A percentile compares a stretch with the other conserved stretches of the same genome.
These are phyloP conservation scores for Limnodromus scolopaceus DNA, from an alignment of 2,797 vertebrate genomes.

Conservation along the genomic window DNA sequence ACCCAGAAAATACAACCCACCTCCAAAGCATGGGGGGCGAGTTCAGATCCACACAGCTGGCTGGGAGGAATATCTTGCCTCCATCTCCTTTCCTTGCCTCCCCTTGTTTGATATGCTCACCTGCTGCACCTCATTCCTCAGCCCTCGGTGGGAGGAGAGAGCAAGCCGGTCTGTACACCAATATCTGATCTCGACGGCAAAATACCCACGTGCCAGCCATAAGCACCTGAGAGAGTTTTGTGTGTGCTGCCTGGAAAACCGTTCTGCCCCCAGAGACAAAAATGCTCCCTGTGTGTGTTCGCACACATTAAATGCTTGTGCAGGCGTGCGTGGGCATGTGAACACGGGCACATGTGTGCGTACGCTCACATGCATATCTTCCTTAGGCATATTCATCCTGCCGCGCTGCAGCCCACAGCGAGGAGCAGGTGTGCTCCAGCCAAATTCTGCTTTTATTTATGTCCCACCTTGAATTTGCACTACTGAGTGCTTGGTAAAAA, in stretches of 20 bases:
- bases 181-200: slow-evolving; percentile 6
- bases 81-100: background rate
- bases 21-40: background rate
- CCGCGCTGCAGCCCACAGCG: background rate
- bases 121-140: slow-evolving; percentile 17
- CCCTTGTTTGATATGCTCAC: background rate
- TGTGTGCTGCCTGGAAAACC: slow-evolving; percentile 27
- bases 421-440: background rate
- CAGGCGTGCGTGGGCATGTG: background rate
- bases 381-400: background rate
- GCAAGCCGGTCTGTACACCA: background rate
- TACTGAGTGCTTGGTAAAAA: background rate
- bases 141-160: background rate
- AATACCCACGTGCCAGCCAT: background rate
- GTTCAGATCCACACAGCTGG: background rate
- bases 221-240: background rate
- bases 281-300: background rate
- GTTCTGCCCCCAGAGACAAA: slow-evolving; percentile 11
- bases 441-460: background rate
- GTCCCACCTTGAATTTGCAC: background rate
- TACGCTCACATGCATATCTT: background rate
- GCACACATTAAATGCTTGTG: slow-evolving; percentile 26
- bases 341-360: background rate
- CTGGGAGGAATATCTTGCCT: background rate
- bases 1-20: background rate